These are phyloP conservation scores for Spermophilus dauricus DNA, from an alignment of 2,113 vertebrate genomes.

Conservation along the genomic window DNA sequence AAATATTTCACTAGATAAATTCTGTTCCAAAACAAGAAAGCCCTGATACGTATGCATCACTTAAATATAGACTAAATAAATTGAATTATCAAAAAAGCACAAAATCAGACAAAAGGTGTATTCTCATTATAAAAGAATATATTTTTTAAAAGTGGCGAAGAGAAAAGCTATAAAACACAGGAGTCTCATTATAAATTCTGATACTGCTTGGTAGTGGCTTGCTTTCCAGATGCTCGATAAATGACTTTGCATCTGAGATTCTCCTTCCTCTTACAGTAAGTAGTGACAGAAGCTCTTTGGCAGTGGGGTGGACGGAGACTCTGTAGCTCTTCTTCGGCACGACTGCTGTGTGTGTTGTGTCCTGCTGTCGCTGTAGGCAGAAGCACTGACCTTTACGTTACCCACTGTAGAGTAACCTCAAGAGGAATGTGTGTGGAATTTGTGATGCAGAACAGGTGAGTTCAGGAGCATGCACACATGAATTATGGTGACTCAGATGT, in stretches of 20 bases:
- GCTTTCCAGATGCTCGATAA: background rate
- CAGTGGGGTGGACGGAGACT: rapidly evolving
- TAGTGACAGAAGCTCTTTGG: background rate
- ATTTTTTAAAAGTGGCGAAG: background rate
- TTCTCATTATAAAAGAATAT: background rate
- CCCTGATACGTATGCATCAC: background rate
- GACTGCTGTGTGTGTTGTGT: too few species aligned
- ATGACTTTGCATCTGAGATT: background rate
- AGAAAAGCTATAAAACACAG: background rate
- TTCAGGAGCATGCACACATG: background rate
- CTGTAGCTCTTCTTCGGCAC: rapidly evolving
- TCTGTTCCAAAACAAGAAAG: background rate
- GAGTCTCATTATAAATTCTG: background rate
- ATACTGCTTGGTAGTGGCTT: background rate
- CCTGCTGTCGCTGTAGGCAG: background rate
- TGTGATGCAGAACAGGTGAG: background rate
- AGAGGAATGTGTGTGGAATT: background rate
- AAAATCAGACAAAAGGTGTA: background rate
- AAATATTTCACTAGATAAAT: background rate
- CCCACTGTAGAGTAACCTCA: background rate
- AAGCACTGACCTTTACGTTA: background rate
- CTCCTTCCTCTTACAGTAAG: background rate
- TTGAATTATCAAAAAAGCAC: background rate
- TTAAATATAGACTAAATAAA: background rate
- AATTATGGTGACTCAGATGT: background rate